These are phyloP conservation scores for Fragum fragum DNA, from an alignment of 2,888 invertebrate genomes.

Conservation along the genomic window DNA sequence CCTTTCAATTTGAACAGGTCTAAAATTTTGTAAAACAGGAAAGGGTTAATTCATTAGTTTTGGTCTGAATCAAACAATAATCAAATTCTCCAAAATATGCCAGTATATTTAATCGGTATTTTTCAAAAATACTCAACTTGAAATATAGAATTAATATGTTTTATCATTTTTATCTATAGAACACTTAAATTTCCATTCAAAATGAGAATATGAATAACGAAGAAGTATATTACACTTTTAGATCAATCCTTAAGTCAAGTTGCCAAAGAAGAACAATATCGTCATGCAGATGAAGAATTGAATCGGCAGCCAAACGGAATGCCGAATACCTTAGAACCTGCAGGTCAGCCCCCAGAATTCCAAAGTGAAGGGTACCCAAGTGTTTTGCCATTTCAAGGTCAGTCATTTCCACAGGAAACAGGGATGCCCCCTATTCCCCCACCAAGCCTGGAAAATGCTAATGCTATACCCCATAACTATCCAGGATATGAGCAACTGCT, in stretches of 20 bases:
- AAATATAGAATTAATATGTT: too few relatives aligned
- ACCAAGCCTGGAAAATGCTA: background rate
- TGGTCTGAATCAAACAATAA: too few relatives aligned
- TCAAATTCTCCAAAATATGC: too few relatives aligned
- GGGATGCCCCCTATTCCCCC: background rate
- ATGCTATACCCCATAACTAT: conserved; percentile 6
- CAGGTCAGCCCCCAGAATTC: conserved; percentile 43
- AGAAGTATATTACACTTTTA: conserved; percentile 42
- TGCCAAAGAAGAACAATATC: conserved; percentile 60
- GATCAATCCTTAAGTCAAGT: conserved; percentile 57
- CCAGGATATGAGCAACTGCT: conserved; percentile 42
- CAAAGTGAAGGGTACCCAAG: conserved; percentile 3
- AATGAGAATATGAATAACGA: too few relatives aligned
- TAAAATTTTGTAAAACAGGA: too few relatives aligned
- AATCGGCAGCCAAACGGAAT: conserved; percentile 4
- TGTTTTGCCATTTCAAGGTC: conserved; percentile 14
- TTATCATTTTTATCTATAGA: too few relatives aligned
- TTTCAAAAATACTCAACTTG: too few relatives aligned
- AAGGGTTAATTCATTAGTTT: too few relatives aligned
- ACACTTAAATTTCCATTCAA: too few relatives aligned
- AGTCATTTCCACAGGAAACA: conserved; percentile 27
- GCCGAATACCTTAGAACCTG: conserved; percentile 29
- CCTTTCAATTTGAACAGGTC: too few relatives aligned
- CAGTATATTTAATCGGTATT: too few relatives aligned
- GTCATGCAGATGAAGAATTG: conserved; percentile 58